Evolutionary conservation across 1,140 invertebrate genomes (phyloP).

Genomic region (Piezodorus guildinii): DNA sequence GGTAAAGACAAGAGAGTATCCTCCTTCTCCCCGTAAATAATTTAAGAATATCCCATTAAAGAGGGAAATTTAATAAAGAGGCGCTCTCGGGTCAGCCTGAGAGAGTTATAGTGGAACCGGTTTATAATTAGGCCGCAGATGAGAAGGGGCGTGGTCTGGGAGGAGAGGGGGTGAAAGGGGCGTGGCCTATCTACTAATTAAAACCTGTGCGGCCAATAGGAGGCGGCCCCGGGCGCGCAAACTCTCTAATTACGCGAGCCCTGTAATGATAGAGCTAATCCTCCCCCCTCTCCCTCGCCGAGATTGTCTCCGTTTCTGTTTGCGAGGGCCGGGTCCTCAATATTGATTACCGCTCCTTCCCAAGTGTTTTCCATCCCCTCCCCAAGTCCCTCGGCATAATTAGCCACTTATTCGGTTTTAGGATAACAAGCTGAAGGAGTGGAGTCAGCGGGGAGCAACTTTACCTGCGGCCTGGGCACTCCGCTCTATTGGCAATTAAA

Average conservation of each 20-base stretch:
- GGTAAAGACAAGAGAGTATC: no score
- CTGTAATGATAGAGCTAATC: not conserved
- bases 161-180: not conserved
- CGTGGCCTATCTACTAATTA: not conserved
- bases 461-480: no score
- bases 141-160: not conserved
- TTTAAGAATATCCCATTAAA: not conserved
- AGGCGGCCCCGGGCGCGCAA: not conserved
- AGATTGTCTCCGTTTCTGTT: not conserved
- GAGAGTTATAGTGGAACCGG: not conserved
- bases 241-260: not conserved
- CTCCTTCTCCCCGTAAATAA: no score
- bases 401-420: no score
- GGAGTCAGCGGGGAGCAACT: no score
- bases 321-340: no score
- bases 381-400: no score
- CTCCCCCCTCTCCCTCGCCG: not conserved
- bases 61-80: slow-evolving; percentile 2
- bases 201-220: not conserved
- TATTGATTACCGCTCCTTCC: no score
- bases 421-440: no score
- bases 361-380: no score
- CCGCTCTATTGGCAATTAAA: no score
- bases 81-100: not conserved
- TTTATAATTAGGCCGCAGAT: slow-evolving; percentile 10